Percentiles rank a stretch among this genome's conserved stretches.
These are phyloP conservation scores for Ascidia mentula DNA, from an alignment of 23 tunicate species.

Conservation along the genomic window DNA sequence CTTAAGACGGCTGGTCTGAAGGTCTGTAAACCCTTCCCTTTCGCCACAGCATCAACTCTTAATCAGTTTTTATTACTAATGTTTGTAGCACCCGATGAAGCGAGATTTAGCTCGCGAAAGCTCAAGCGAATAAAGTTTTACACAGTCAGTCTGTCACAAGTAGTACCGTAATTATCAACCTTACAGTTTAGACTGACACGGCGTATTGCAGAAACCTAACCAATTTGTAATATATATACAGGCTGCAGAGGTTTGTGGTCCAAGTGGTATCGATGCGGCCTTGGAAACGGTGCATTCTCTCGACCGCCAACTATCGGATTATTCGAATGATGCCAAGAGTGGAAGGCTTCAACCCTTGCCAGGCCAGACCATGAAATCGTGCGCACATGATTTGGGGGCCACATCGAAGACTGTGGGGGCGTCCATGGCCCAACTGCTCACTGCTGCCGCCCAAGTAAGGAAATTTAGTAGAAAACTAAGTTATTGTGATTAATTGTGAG, in stretches of 20 bases:
- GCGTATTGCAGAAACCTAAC: too few species aligned
- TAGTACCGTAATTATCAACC: too few species aligned
- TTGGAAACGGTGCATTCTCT: constrained; percentile 75
- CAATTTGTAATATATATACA: constrained; percentile 10
- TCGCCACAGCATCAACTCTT: too few species aligned
- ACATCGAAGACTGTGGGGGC: constrained; percentile 82
- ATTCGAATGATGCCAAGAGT: constrained; percentile 77
- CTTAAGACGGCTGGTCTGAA: constrained; percentile 60
- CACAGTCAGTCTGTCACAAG: too few species aligned
- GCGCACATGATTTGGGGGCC: constrained; percentile 96
- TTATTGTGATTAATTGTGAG: too few species aligned
- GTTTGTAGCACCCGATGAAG: too few species aligned
- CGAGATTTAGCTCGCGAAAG: too few species aligned
- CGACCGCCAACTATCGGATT: constrained; percentile 75
- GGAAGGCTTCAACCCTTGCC: constrained; percentile 82
- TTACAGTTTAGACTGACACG: too few species aligned
- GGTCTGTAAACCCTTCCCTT: too few species aligned
- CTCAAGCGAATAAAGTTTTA: too few species aligned
- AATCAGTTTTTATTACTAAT: too few species aligned
- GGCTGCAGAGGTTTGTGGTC: constrained; percentile 91
- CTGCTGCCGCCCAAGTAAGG: constrained; percentile 95
- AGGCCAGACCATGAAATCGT: constrained; percentile 85
- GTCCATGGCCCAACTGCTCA: constrained; percentile 92
- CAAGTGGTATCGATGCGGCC: constrained; percentile 91
- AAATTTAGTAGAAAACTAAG: too few species aligned